Evolutionary conservation across 53 echinoderm and acorn worm genomes (phyloP), one percentile per base, ranked within the genome.

Genomic region (Paelopatides confundens): DNA sequence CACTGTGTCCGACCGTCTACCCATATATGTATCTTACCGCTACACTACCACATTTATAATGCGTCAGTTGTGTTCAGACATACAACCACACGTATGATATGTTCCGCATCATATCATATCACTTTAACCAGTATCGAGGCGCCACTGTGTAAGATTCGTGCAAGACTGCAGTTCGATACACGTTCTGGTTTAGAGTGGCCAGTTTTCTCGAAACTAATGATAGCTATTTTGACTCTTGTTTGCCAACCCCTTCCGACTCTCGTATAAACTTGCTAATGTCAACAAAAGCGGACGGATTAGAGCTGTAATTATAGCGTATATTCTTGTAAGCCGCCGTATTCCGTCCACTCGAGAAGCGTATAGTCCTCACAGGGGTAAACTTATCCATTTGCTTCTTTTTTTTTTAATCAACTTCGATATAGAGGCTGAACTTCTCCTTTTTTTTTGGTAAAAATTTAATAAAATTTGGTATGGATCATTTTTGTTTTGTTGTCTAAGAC

Each of bases 251-350:
- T 74, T 74, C 36, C 46, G 74, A 74, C 43, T 74, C 74, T 39
- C 26, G 26, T 74, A 74, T 74, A 39, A 74, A 74, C 74, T 74
- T 74, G 74, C 26, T 35, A 35, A 39, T 46, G 74, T 74, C 74
- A 74, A 74, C 43, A 74, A 27, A 14, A 38, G 8, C n/a, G 29
- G 27, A 26, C 6, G 74, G 40, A 39, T 74, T 27, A 39, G 10
- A 10, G 28, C 40, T 26, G 36, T 74, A 74, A 74, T 74, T 74
- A 74, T 40, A 28, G 15, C 38, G 23, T 23, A 39, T 28, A 31
- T 11, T 54, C 74, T 74, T 35, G 74, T 46, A 38, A 46, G 40
- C 58, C 58, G 24, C 58, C 6, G 58, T 21, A 1, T 58, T 18
- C 21, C 15, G 21, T n/a, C 58, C 58, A 58, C 58, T 58, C n/a